Evolutionary conservation across 2,113 vertebrate species (phyloP).

Genomic region (Apteryx mantelli): DNA sequence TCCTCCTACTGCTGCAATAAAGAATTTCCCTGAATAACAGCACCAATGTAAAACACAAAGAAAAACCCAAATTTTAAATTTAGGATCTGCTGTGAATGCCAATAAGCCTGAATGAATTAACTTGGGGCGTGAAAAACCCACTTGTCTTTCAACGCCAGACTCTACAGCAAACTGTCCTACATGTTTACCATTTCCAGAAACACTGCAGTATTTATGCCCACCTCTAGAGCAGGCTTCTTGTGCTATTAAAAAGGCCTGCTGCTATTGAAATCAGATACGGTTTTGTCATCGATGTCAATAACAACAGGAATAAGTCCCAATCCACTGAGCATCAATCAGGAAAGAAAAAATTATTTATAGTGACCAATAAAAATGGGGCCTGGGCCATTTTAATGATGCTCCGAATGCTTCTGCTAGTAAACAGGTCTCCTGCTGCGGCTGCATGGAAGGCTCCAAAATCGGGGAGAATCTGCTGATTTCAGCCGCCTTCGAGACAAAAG

Average conservation of each 20-base stretch:
- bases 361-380: not conserved
- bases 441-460: not conserved
- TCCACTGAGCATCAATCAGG: accelerated
- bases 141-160: not conserved
- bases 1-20: not conserved
- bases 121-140: not conserved
- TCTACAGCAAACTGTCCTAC: not conserved
- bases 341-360: accelerated
- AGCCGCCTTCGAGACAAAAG: constrained; percentile 38
- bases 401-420: not conserved
- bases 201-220: constrained; percentile 28
- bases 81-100: not conserved
- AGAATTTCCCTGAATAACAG: not conserved
- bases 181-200: not conserved
- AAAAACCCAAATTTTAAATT: constrained; percentile 23
- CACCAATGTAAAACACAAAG: not conserved
- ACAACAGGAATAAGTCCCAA: not conserved
- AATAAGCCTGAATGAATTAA: not conserved
- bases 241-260: not conserved
- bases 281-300: not conserved
- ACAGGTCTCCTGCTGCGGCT: not conserved
- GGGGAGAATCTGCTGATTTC: not conserved
- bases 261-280: accelerated
- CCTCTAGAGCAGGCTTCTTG: not conserved
- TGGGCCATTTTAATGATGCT: not conserved